phyloP scores from a whole-genome alignment of 2,113 vertebrate genomes.

The Diadophis punctatus region DNA sequence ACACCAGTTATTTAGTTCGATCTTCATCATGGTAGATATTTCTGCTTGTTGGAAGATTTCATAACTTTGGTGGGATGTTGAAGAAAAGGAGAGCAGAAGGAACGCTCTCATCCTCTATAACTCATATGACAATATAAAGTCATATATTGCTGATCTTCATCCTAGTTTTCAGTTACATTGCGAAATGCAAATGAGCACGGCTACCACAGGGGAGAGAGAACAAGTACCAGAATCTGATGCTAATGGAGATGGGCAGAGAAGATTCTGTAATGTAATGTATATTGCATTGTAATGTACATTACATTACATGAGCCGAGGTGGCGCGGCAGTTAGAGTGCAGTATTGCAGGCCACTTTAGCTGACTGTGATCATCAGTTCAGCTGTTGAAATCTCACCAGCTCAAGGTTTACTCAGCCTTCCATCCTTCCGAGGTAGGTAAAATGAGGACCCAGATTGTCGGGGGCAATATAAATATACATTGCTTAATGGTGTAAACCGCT shows the following conservation, averaged over 20 bases:
- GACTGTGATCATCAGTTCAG: too few species aligned
- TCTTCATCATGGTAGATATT: conserved; percentile 65
- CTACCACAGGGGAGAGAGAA: conserved; percentile 67
- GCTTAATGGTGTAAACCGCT: too few species aligned
- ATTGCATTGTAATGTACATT: conserved; percentile 66
- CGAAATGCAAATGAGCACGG: conserved; percentile 66
- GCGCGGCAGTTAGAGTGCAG: too few species aligned
- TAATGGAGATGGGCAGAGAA: conserved; percentile 59
- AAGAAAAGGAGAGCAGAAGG: conserved; percentile 60
- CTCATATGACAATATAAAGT: too few species aligned
- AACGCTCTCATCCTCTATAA: too few species aligned
- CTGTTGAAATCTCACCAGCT: too few species aligned
- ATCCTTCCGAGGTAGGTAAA: too few species aligned
- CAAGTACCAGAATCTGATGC: conserved; percentile 75
- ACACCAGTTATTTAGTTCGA: conserved; percentile 35
- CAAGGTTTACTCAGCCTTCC: too few species aligned
- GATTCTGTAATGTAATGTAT: background rate
- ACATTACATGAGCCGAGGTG: too few species aligned
- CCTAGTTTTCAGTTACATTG: conserved; percentile 61
- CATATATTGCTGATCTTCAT: conserved; percentile 41
- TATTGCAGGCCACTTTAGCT: too few species aligned
- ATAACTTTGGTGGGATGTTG: conserved; percentile 65
- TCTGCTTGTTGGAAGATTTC: conserved; percentile 63
- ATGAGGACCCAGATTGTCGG: too few species aligned
- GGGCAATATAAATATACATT: too few species aligned